Percentiles rank a stretch among this genome's conserved stretches.
Evolutionary conservation across 2,888 invertebrate genomes (phyloP).

Genomic region (Petrolisthes manimaculis): DNA sequence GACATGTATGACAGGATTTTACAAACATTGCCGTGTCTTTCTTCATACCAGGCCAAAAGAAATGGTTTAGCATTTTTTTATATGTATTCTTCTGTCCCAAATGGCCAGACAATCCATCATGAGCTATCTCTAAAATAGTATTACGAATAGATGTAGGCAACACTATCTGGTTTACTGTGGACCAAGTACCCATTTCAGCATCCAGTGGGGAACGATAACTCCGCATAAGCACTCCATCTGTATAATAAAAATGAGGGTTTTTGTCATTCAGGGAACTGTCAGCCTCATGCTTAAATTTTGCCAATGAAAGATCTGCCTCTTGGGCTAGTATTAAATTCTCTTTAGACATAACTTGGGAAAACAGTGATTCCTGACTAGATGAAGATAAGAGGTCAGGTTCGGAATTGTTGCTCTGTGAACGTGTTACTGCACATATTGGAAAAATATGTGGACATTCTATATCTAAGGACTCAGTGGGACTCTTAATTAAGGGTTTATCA

Average conservation of each 20-base stretch:
- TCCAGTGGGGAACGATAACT: not conserved
- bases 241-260: not conserved
- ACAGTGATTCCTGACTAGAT: not conserved
- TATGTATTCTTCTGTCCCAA: not conserved
- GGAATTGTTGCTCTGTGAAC: not conserved
- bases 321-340: not conserved
- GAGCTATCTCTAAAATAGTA: not conserved
- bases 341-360: not conserved
- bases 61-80: not conserved
- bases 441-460: not conserved
- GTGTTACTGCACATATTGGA: not conserved
- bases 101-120: not conserved
- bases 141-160: not conserved
- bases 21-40: not conserved
- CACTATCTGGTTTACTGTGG: not conserved
- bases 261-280: not conserved
- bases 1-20: slow-evolving; percentile 4
- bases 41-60: slow-evolving; percentile 18
- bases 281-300: not conserved
- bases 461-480: not conserved
- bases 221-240: not conserved
- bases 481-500: not conserved
- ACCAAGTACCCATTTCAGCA: not conserved
- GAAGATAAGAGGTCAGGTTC: not conserved
- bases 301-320: not conserved